Percentiles rank a stretch among this genome's conserved stretches.
These are phyloP conservation scores for Plodia interpunctella DNA, from an alignment of 1,140 invertebrate genomes.

Conservation along the genomic window DNA sequence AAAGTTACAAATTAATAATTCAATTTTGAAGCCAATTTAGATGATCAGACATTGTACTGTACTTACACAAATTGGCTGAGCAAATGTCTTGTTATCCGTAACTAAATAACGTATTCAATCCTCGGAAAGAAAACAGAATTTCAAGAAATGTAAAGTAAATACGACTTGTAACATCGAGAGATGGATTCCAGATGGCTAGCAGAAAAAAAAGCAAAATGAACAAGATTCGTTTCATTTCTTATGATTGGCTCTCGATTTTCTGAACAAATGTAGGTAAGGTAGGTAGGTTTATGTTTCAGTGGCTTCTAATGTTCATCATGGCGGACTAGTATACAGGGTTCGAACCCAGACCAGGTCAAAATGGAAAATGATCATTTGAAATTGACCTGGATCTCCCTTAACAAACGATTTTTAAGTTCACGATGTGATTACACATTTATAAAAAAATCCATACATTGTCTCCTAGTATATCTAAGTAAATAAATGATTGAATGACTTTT, in stretches of 20 bases:
- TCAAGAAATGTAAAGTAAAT: conserved; percentile 14
- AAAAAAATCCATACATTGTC: too few relatives aligned
- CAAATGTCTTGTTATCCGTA: conserved; percentile 7
- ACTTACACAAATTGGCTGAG: conserved; percentile 8
- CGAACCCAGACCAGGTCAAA: too few relatives aligned
- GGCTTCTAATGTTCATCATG: too few relatives aligned
- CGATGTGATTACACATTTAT: too few relatives aligned
- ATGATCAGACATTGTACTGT: conserved; percentile 8
- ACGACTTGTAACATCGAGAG: conserved; percentile 13
- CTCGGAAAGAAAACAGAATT: conserved; percentile 16
- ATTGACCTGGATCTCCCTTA: too few relatives aligned
- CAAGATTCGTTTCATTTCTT: conserved; percentile 11
- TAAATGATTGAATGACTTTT: too few relatives aligned
- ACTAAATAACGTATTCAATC: conserved; percentile 18
- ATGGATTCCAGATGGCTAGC: conserved; percentile 16
- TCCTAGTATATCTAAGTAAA: too few relatives aligned
- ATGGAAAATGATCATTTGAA: too few relatives aligned
- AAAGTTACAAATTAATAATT: not conserved
- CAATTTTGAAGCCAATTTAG: not conserved
- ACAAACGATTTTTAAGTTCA: too few relatives aligned
- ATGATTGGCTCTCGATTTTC: not conserved
- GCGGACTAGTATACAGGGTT: too few relatives aligned
- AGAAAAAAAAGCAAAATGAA: conserved; percentile 14
- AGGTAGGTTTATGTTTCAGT: too few relatives aligned
- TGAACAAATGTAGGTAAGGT: not conserved